These are phyloP conservation scores for Danio kyathit DNA, from an alignment of 2,797 vertebrate genomes.

Conservation along the genomic window DNA sequence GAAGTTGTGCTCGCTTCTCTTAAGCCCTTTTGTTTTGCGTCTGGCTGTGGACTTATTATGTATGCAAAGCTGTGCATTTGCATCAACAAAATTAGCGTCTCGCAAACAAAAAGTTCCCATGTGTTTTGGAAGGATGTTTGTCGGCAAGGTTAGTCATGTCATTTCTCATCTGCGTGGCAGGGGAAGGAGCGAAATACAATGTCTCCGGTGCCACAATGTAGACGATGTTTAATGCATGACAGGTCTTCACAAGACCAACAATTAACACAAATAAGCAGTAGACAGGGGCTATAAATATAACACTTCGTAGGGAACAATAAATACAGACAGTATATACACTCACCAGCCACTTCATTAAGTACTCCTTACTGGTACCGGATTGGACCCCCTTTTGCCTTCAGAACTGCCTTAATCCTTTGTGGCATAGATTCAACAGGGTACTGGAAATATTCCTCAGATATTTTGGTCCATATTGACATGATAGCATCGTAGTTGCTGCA, in stretches of 20 bases:
- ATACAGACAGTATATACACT: too few species aligned
- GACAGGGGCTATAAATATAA: conserved; percentile 6
- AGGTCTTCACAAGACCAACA: conserved; percentile 17
- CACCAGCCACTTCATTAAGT: too few species aligned
- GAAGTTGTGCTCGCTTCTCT: not conserved
- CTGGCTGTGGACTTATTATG: conserved; percentile 19
- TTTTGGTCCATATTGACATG: too few species aligned
- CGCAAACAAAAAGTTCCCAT: conserved; percentile 18
- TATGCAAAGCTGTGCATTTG: conserved; percentile 48
- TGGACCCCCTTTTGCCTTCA: too few species aligned
- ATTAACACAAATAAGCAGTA: not conserved
- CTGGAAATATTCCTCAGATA: too few species aligned
- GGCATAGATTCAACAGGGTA: too few species aligned
- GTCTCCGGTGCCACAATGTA: not conserved
- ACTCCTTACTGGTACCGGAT: too few species aligned
- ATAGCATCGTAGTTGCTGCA: too few species aligned
- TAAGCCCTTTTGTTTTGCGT: conserved; percentile 37
- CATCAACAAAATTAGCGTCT: conserved; percentile 42
- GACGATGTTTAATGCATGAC: not conserved
- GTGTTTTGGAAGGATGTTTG: conserved; percentile 4
- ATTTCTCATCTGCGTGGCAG: not conserved
- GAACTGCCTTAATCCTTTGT: too few species aligned
- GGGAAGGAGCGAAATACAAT: conserved; percentile 12
- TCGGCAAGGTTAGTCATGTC: conserved; percentile 7
- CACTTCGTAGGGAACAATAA: not conserved